Conservation (phyloP, 2,888 invertebrate genomes). For the Leucophenga montana region DNA sequence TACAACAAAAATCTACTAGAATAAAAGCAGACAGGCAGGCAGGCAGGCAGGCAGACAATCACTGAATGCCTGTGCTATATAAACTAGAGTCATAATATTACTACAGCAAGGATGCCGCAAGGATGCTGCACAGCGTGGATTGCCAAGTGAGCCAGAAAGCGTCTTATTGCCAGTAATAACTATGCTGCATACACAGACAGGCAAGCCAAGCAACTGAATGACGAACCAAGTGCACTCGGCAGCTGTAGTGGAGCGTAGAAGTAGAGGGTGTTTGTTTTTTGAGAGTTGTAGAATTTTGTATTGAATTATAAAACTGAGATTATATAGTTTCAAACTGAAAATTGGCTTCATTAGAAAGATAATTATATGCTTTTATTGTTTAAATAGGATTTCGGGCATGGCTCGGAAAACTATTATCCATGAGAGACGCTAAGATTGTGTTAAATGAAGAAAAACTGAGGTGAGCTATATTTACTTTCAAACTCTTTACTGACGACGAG, state of each 20-base stretch:
- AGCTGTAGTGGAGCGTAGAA: neutral
- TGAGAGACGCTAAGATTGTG: no score
- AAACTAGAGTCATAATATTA: constrained; percentile 60
- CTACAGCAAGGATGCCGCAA: constrained; percentile 51
- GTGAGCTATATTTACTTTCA: no score
- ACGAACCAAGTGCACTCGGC: neutral
- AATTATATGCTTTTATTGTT: no score
- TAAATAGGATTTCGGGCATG: no score
- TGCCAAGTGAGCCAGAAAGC: constrained; percentile 25
- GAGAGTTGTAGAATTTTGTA: no score
- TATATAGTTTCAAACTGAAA: no score
- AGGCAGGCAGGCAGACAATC: constrained; percentile 17
- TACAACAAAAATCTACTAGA: constrained; percentile 57
- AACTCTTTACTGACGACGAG: no score
- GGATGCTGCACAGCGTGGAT: constrained; percentile 34
- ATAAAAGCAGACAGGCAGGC: constrained; percentile 4
- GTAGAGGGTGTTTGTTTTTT: no score
- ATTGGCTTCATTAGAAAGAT: no score
- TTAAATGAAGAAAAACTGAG: no score
- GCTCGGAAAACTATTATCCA: no score
- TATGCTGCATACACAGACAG: constrained; percentile 18
- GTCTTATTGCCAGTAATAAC: constrained; percentile 27
- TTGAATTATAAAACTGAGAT: no score
- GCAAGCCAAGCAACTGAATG: neutral
- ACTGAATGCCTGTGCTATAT: constrained; percentile 9